Evolutionary conservation across 1,140 invertebrate species (phyloP), one percentile per base, ranked within the genome.

Genomic region (Pogonomyrmex californicus): DNA sequence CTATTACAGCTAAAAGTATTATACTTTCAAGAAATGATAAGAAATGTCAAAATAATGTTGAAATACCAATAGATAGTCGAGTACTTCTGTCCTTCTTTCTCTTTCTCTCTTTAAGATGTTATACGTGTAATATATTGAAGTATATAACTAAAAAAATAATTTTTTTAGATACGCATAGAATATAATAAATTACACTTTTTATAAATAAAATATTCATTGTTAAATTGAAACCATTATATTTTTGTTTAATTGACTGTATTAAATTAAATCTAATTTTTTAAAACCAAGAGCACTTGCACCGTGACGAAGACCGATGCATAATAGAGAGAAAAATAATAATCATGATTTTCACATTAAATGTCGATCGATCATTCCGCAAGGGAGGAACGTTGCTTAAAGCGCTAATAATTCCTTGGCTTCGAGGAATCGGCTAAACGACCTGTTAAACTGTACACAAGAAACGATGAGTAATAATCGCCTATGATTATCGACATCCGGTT

Each of bases 401-500:
- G 65, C n/a, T 44, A 12, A 58, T 73, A 73, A 73, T 82, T 58
- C 10, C 1, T 9, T 41, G 3, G 12, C 23, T 82, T 82, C 51
- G 30, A 44, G 33, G 54, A 73, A 82, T 58, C 41, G 49, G 9
- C 36, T 56, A 47, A 73, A 47, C 54, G 41, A 17, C 38, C 41
- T 9, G 51, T 73, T 82, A 82, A 82, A 23, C 17, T 36, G 54
- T 36, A 47, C 66, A 58, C 79, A 73, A 82, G 54, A 60, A 82
- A 54, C 79, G 79, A 82, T 58, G 79, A 73, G 66, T 79, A 58
- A 73, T 70, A 82, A 82, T 82, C 51, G 17, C 60, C 54, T 23
- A 10, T 82, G 79, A 82, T 82, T 86, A 78, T 78, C 63, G 75
- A 38, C 73, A 65, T 86, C 75, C 73, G 75, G 75, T 75, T 60